Percentiles rank a stretch among this genome's conserved stretches.
phyloP scores from a whole-genome alignment of 2,797 vertebrate genomes.

The Cyprinella venusta region DNA sequence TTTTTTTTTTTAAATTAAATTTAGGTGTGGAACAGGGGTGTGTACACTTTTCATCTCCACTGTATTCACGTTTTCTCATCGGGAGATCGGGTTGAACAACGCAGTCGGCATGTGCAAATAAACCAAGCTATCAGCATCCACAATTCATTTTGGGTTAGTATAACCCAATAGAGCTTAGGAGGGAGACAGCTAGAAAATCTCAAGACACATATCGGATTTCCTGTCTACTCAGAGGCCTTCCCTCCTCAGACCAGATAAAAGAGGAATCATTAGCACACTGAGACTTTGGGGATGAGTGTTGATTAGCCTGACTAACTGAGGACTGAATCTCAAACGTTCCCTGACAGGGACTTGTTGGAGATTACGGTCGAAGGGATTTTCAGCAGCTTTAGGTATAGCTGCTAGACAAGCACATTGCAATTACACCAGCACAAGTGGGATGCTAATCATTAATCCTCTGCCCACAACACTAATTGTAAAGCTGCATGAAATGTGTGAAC shows the following conservation, averaged over 20 bases:
- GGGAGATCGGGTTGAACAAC: background rate
- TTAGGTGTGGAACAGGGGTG: too few relatives aligned
- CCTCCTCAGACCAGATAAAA: slow-evolving; percentile 40
- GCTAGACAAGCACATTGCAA: slow-evolving; percentile 38
- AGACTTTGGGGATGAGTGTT: slow-evolving; percentile 2
- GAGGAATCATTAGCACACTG: slow-evolving; percentile 17
- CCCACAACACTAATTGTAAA: background rate
- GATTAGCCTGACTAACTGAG: slow-evolving; percentile 1
- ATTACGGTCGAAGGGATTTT: slow-evolving; percentile 12
- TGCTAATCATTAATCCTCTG: slow-evolving; percentile 47
- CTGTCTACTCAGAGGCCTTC: slow-evolving; percentile 23
- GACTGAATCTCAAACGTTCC: background rate
- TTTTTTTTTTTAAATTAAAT: background rate
- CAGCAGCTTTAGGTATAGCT: slow-evolving; percentile 26
- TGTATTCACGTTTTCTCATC: background rate
- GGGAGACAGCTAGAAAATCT: slow-evolving; percentile 17
- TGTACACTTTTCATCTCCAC: background rate
- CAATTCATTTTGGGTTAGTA: background rate
- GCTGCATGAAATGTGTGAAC: slow-evolving; percentile 27
- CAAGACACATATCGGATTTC: slow-evolving; percentile 22
- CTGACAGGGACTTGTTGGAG: background rate
- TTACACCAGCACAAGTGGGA: slow-evolving; percentile 37
- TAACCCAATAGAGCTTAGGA: slow-evolving; percentile 12
- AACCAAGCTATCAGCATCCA: background rate
- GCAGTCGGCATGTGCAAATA: background rate